Percentiles rank a stretch among this genome's conserved stretches.
These are phyloP conservation scores for Percopsis transmontana DNA, from an alignment of 2,113 vertebrate species.

Conservation along the genomic window DNA sequence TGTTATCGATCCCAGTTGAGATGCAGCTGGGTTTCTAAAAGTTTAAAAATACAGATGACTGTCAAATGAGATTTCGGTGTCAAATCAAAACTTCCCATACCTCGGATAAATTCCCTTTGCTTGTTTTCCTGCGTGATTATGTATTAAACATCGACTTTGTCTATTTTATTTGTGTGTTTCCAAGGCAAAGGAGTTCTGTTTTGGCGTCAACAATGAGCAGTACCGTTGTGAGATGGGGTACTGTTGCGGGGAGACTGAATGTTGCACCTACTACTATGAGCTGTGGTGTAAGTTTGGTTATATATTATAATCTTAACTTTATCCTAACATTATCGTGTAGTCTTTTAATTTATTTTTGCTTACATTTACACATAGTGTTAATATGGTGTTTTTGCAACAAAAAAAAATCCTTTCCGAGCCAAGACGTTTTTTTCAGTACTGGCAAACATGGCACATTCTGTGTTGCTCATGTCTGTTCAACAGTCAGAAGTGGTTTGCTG, in stretches of 20 bases:
- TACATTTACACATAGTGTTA: neutral
- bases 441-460: too few relatives aligned
- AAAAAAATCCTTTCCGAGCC: too few relatives aligned
- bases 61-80: too few relatives aligned
- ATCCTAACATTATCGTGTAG: neutral
- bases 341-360: neutral
- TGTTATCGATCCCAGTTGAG: too few relatives aligned
- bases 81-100: neutral
- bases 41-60: too few relatives aligned
- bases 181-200: conserved; percentile 83
- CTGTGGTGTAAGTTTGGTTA: conserved; percentile 81
- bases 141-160: neutral
- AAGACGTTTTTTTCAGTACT: too few relatives aligned
- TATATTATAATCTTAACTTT: neutral
- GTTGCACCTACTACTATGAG: conserved; percentile 86
- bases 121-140: neutral
- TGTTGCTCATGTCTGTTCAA: too few relatives aligned
- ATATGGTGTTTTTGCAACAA: neutral
- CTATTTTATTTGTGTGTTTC: conserved; percentile 15
- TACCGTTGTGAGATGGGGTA: conserved; percentile 85
- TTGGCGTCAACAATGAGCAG: conserved; percentile 82
- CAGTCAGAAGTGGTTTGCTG: too few relatives aligned
- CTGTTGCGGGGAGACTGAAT: conserved; percentile 84
- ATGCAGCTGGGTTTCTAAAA: too few relatives aligned
- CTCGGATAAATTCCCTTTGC: neutral